Evolutionary conservation across 1,140 invertebrate species (phyloP).

Genomic region (Hermatobates lingyangjiaoensis): DNA sequence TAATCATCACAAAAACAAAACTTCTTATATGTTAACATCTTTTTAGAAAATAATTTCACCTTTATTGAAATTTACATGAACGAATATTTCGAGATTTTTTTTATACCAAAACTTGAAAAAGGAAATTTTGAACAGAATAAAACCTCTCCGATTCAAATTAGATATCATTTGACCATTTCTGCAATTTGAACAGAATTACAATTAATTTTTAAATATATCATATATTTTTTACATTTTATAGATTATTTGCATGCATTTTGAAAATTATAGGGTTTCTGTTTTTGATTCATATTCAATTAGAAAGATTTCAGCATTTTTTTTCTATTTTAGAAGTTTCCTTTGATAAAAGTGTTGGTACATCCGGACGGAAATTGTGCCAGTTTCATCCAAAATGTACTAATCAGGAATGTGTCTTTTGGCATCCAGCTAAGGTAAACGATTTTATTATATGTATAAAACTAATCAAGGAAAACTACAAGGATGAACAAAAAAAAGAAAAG

Average conservation of each 20-base stretch:
- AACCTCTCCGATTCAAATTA: no score
- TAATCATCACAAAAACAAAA: no score
- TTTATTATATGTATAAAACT: background rate
- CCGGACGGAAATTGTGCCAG: background rate
- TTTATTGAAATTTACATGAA: no score
- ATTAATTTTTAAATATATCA: no score
- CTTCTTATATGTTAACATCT: no score
- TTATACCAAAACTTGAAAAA: no score
- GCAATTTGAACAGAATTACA: no score
- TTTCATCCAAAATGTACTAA: background rate
- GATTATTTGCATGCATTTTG: background rate
- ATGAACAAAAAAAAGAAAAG: no score
- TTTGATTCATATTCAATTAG: background rate
- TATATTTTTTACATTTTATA: background rate
- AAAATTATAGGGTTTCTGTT: background rate
- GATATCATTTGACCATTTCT: no score
- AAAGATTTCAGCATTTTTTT: background rate
- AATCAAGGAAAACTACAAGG: background rate
- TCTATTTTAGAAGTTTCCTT: background rate
- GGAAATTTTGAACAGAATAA: no score
- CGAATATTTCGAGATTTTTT: no score
- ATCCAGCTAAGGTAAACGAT: constrained; percentile 1
- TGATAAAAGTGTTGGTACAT: background rate
- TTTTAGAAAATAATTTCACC: no score
- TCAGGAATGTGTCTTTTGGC: background rate